phyloP scores from a whole-genome alignment of 2,113 vertebrate genomes.

The Hippocampus zosterae region DNA sequence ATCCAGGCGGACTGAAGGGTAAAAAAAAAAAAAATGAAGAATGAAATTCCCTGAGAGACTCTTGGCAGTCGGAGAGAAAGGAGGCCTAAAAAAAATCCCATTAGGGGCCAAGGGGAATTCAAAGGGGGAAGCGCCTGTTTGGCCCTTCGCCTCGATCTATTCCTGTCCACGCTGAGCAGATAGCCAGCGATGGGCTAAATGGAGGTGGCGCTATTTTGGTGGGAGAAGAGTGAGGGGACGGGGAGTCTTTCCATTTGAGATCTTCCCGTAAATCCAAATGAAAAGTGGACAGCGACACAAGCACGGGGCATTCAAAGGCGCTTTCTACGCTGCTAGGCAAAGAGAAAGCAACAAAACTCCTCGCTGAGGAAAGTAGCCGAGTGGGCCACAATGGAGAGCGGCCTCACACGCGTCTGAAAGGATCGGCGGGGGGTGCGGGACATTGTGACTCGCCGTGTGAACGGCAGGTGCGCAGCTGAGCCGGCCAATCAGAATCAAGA shows the following conservation, averaged over 20 bases:
- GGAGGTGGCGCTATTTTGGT: slow-evolving; percentile 54
- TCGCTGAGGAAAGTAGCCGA: background rate
- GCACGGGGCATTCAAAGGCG: background rate
- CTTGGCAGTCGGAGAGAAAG: slow-evolving; percentile 24
- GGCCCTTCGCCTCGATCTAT: slow-evolving; percentile 56
- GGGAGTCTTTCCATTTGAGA: slow-evolving; percentile 1
- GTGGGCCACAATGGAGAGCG: background rate
- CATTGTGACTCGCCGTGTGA: slow-evolving; percentile 29
- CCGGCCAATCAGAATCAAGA: slow-evolving; percentile 37
- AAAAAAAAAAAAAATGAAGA: slow-evolving; percentile 12
- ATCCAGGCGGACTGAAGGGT: slow-evolving; percentile 1
- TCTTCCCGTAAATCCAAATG: slow-evolving; percentile 4
- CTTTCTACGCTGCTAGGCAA: slow-evolving; percentile 54
- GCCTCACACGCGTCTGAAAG: slow-evolving; percentile 31
- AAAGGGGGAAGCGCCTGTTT: slow-evolving; percentile 43
- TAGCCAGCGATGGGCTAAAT: slow-evolving; percentile 52
- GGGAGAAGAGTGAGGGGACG: slow-evolving; percentile 36
- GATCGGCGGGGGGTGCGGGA: slow-evolving; percentile 42
- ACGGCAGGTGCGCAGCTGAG: slow-evolving; percentile 40
- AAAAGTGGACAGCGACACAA: background rate
- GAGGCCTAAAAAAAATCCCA: slow-evolving; percentile 55
- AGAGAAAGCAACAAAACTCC: slow-evolving; percentile 50
- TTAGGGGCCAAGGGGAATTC: slow-evolving; percentile 59
- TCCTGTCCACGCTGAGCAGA: slow-evolving; percentile 56
- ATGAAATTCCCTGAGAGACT: slow-evolving; percentile 19